Evolutionary conservation across 2,797 vertebrate species (phyloP).

Genomic region (Chrosomus eos): DNA sequence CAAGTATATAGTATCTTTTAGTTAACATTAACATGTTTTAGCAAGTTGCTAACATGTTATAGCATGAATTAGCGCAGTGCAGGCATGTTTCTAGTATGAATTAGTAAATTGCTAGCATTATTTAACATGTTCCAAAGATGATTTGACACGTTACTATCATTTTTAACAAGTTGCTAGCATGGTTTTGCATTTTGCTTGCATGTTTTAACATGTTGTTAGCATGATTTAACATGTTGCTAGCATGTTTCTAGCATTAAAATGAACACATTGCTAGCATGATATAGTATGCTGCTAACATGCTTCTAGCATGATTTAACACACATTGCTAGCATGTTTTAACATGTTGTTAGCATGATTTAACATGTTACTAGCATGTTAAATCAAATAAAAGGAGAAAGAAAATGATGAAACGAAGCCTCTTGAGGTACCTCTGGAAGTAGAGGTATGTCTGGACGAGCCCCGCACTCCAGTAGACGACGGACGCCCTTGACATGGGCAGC

Average conservation of each 20-base stretch:
- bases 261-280: too few species aligned
- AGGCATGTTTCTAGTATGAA: background rate
- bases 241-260: too few species aligned
- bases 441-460: slow-evolving; percentile 79
- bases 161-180: background rate
- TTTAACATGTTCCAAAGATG: too few species aligned
- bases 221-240: too few species aligned
- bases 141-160: too few species aligned
- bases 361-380: background rate
- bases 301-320: too few species aligned
- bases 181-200: too few species aligned
- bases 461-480: slow-evolving; percentile 76
- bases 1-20: too few species aligned
- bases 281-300: too few species aligned
- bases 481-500: slow-evolving; percentile 79
- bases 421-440: slow-evolving; percentile 74
- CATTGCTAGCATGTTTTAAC: too few species aligned
- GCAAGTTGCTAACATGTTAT: background rate
- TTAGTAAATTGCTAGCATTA: background rate
- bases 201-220: too few species aligned
- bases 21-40: background rate
- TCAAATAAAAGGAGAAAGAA: background rate
- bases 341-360: too few species aligned
- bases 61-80: background rate
- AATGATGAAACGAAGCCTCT: background rate